A percentile compares a stretch with the other conserved stretches of the same genome.
Conservation (phyloP, 2,113 vertebrate genomes). For the Geococcyx californianus region DNA sequence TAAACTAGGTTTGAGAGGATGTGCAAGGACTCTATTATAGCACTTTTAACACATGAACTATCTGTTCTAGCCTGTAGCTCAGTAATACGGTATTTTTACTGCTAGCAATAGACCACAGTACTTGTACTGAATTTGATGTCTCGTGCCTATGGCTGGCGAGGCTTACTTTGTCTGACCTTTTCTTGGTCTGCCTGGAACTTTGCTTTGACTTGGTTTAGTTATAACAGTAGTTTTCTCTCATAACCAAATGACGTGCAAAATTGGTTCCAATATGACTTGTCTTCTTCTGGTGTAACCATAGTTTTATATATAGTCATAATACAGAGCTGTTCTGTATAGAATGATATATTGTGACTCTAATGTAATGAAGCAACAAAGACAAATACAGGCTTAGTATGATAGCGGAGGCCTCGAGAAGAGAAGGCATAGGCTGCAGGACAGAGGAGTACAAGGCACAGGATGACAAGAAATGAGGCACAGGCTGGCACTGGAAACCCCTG, state of each 20-base stretch:
- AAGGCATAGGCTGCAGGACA: not conserved
- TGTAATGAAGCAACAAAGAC: not conserved
- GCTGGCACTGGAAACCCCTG: not conserved
- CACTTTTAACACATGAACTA: not conserved
- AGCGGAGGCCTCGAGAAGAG: not conserved
- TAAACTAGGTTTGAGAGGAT: not conserved
- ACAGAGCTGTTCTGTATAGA: not conserved
- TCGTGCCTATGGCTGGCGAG: not conserved
- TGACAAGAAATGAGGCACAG: not conserved
- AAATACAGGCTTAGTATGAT: not conserved
- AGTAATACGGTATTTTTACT: not conserved
- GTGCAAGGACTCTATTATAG: not conserved
- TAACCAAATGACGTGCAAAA: not conserved
- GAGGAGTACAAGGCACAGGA: not conserved
- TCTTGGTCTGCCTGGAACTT: not conserved
- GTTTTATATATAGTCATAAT: not conserved
- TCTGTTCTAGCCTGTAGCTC: not conserved
- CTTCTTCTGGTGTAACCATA: not conserved
- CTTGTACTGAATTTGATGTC: not conserved
- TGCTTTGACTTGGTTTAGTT: not conserved
- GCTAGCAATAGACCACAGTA: not conserved
- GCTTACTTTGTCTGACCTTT: not conserved
- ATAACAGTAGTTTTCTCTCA: not conserved
- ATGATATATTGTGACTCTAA: not conserved
- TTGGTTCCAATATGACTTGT: not conserved